phyloP scores from a whole-genome alignment of 2,797 vertebrate genomes.

The Peromyscus eremicus region DNA sequence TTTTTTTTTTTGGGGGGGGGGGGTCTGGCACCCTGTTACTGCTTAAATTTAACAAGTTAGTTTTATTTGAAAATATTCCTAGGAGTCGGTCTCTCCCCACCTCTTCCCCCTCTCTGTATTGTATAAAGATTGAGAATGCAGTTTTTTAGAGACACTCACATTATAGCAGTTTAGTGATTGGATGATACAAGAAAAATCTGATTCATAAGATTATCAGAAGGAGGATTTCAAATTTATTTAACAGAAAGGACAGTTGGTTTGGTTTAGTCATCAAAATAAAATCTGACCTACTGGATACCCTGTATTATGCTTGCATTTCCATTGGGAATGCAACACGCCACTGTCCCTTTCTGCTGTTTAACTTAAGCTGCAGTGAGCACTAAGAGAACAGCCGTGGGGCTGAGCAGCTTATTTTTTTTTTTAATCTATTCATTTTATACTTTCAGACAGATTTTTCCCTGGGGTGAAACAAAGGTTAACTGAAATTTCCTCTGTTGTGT shows the following conservation, averaged over 20 bases:
- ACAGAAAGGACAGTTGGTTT: constrained; percentile 75
- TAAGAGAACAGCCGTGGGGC: constrained; percentile 87
- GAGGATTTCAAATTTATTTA: constrained; percentile 74
- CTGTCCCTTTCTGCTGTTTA: constrained; percentile 86
- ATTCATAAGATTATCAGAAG: constrained; percentile 72
- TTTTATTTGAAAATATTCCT: constrained; percentile 61
- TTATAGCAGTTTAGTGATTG: constrained; percentile 46
- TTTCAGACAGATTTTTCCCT: constrained; percentile 91
- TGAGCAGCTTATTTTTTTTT: constrained; percentile 87
- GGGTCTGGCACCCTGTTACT: not conserved
- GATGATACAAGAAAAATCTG: constrained; percentile 65
- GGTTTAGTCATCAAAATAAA: constrained; percentile 84
- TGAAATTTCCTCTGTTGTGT: constrained; percentile 93
- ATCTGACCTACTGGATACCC: constrained; percentile 79
- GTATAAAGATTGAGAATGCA: not conserved
- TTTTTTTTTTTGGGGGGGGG: constrained; percentile 49
- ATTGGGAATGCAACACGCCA: constrained; percentile 85
- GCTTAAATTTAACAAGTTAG: constrained; percentile 31
- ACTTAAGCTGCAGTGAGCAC: constrained; percentile 87
- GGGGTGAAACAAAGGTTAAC: constrained; percentile 94
- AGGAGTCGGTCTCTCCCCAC: not conserved
- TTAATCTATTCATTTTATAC: constrained; percentile 91
- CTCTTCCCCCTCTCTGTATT: not conserved
- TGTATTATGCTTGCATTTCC: constrained; percentile 84
- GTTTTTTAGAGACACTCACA: constrained; percentile 29